phyloP scores from a whole-genome alignment of 2,888 invertebrate species.

The Callyntrura guangdongensis region DNA sequence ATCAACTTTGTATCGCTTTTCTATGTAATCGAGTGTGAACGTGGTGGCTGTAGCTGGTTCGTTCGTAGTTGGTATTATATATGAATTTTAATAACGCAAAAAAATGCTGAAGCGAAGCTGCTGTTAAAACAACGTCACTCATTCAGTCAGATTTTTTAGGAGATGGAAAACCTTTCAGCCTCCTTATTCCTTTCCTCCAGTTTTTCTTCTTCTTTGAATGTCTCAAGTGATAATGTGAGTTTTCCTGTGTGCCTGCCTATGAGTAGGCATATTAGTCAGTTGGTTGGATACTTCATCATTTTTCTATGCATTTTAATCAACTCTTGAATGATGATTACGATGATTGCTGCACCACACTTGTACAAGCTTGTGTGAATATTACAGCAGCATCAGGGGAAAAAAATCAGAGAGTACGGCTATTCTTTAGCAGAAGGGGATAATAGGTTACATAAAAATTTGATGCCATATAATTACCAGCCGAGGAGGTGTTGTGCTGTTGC shows the following conservation, averaged over 20 bases:
- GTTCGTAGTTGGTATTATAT: neutral
- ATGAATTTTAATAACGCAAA: no score
- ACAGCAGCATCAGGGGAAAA: neutral
- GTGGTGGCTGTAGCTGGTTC: neutral
- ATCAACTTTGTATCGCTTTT: no score
- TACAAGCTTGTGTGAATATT: neutral
- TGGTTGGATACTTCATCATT: neutral
- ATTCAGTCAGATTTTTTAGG: slow-evolving; percentile 3
- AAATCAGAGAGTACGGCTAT: neutral
- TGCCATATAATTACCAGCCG: slow-evolving; percentile 5
- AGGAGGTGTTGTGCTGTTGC: slow-evolving; percentile 19
- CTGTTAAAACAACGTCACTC: slow-evolving; percentile 17
- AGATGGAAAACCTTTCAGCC: neutral
- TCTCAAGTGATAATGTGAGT: slow-evolving; percentile 43
- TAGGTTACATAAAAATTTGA: neutral
- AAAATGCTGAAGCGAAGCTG: neutral
- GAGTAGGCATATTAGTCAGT: no score
- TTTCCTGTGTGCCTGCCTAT: slow-evolving; percentile 1
- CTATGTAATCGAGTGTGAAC: neutral
- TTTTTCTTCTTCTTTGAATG: slow-evolving; percentile 5
- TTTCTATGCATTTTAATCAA: slow-evolving; percentile 21
- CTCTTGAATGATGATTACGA: neutral
- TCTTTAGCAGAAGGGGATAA: neutral
- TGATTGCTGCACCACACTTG: neutral
- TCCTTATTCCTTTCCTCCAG: neutral